Conservation (phyloP, 2,888 invertebrate genomes). For the Barypeithes pellucidus region DNA sequence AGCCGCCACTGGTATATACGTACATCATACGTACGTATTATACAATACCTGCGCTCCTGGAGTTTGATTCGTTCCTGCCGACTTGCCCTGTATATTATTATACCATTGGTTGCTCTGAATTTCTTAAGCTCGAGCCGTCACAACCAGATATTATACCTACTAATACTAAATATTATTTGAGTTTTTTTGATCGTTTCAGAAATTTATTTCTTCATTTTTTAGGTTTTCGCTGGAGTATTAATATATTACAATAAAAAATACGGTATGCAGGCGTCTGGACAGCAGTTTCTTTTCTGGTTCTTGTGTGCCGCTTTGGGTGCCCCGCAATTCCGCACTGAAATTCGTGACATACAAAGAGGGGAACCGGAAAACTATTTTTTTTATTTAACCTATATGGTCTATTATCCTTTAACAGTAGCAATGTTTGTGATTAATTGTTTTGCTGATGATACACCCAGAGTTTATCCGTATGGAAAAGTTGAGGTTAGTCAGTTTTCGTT, state of each 20-base stretch:
- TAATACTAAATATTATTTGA: too few species aligned
- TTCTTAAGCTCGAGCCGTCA: too few species aligned
- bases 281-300: conserved; percentile 74
- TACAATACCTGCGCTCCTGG: too few species aligned
- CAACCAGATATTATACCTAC: too few species aligned
- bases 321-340: conserved; percentile 55
- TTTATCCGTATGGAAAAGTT: conserved; percentile 52
- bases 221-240: conserved; percentile 59
- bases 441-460: conserved; percentile 64
- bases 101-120: too few species aligned
- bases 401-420: conserved; percentile 64
- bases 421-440: conserved; percentile 66
- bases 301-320: conserved; percentile 68
- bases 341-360: conserved; percentile 36
- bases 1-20: too few species aligned
- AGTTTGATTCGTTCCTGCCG: too few species aligned
- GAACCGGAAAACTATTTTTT: conserved; percentile 33
- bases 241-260: conserved; percentile 70
- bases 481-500: conserved; percentile 49
- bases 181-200: too few species aligned
- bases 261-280: conserved; percentile 73
- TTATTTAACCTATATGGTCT: conserved; percentile 63
- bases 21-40: too few species aligned
- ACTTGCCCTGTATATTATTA: too few species aligned
- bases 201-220: conserved; percentile 8